Evolutionary conservation across 2,797 vertebrate species (phyloP), one percentile per base, ranked within the genome.

Genomic region (Manis javanica): DNA sequence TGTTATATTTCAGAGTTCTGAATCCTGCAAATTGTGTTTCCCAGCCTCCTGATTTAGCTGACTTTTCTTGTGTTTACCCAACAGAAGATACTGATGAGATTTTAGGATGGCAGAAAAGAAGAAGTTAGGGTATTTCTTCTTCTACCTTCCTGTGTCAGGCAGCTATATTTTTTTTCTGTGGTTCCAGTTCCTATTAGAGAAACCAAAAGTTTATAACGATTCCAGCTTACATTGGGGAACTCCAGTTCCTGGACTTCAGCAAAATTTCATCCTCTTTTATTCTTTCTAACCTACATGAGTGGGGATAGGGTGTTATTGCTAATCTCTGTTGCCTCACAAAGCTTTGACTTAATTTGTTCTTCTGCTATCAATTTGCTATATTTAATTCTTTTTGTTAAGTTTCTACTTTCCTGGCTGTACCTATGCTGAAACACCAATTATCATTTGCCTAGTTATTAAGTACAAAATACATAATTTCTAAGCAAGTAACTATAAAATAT

Each of bases 401-500:
- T 97, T 86, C 5, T 64, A 53, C 14, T 88, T 91, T 78, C 31
- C 51, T 86, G 9, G 9, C 9, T 78, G 12, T 5, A 74, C 34
- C 12, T 3, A 59, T 53, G 81, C n/a, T 23, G 42, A 95, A 96
- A 55, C 82, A 93, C 63, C 4, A 95, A 72, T 49, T 24, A 53
- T 39, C 2, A 85, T 7, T 93, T 95, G 69, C 68, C 66, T 85
- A 57, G 81, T 42, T 26, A n/a, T 84, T 64, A 55, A 21, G 39
- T 4, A 82, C 34, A 69, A 2, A 31, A 83, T 29, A 72, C 29
- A 68, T 14, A 8, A 68, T 74, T 92, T 91, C 31, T 82, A 89
- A 83, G 13, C 19, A 94, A 72, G 21, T 46, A 91, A 84, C 78
- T 85, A 34, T 63, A 78, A 83, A 83, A 59, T 63, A 92, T 85